Conservation (phyloP, 2,113 vertebrate species). For the Procavia capensis region DNA sequence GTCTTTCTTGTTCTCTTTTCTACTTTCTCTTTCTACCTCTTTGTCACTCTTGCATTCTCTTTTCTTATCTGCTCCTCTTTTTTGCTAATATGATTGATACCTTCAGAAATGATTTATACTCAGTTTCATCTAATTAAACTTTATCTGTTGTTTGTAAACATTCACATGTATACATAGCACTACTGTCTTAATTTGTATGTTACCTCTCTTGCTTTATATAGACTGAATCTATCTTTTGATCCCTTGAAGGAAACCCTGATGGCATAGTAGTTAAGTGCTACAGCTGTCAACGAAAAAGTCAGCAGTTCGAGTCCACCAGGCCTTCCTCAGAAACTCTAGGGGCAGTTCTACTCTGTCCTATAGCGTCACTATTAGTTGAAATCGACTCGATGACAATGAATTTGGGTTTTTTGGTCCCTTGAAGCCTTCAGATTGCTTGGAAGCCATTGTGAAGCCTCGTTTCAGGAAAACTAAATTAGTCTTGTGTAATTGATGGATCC, state of each 20-base stretch:
- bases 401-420: too few species aligned
- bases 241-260: too few species aligned
- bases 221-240: not conserved
- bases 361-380: too few species aligned
- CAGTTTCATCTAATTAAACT: not conserved
- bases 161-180: too few species aligned
- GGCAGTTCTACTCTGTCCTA: too few species aligned
- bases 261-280: too few species aligned
- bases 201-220: not conserved
- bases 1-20: not conserved
- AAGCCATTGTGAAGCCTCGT: not conserved
- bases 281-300: too few species aligned
- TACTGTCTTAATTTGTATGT: not conserved
- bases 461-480: not conserved
- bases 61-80: not conserved
- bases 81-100: not conserved
- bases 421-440: not conserved
- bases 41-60: not conserved
- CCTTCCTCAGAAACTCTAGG: too few species aligned
- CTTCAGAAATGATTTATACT: not conserved
- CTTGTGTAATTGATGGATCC: not conserved
- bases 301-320: too few species aligned
- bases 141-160: not conserved
- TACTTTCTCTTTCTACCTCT: not conserved
- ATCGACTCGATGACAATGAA: too few species aligned